Percentiles rank a stretch among this genome's conserved stretches.
These are phyloP conservation scores for Ascidia mentula DNA, from an alignment of 23 tunicate genomes.

Conservation along the genomic window DNA sequence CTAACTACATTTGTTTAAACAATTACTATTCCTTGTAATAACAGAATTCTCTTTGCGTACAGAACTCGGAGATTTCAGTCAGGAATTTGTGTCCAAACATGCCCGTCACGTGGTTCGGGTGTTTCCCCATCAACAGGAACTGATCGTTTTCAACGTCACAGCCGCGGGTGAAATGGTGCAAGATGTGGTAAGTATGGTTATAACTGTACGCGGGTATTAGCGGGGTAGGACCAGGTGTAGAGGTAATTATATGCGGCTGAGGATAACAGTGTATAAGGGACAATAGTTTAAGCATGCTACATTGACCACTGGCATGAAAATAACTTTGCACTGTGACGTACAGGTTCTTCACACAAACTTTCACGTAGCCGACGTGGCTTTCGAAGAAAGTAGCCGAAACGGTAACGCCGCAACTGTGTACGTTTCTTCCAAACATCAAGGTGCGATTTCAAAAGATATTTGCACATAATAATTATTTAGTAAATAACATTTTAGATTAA, in stretches of 20 bases:
- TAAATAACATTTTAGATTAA: no score
- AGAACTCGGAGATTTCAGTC: slow-evolving; percentile 10
- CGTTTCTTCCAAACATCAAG: slow-evolving; percentile 41
- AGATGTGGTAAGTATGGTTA: slow-evolving; percentile 27
- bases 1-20: no score
- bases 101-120: slow-evolving; percentile 30
- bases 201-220: no score
- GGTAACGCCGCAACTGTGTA: slow-evolving; percentile 27
- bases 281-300: no score
- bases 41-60: no score
- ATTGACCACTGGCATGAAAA: no score
- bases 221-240: no score
- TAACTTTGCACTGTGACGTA: no score
- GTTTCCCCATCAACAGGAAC: background rate
- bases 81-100: slow-evolving; percentile 12
- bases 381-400: slow-evolving; percentile 18
- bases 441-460: background rate
- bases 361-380: slow-evolving; percentile 34
- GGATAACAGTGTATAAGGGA: no score
- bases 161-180: slow-evolving; percentile 7
- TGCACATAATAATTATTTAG: no score
- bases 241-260: no score
- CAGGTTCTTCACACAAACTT: slow-evolving; percentile 54
- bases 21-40: no score
- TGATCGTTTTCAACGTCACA: slow-evolving; percentile 23